Base-by-base conservation (phyloP, 2,797 vertebrate species). In the Enteromius argenteus region DNA sequence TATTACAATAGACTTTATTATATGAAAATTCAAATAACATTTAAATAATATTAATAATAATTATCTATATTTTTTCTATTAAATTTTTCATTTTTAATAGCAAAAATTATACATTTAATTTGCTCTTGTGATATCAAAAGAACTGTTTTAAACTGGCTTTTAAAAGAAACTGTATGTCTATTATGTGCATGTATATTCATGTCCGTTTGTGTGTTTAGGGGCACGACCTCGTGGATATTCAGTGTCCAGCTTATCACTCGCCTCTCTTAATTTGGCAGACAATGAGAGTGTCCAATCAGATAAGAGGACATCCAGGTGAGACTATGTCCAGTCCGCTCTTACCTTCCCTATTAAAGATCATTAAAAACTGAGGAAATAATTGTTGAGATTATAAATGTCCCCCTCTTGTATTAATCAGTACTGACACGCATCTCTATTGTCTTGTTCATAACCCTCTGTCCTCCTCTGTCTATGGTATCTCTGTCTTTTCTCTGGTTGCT, bases 201-300 rank as follows among this genome's bases (percentile, higher is more conserved):
- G 69, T 90, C 86, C 90, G 83, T 92, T 89, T 93, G 90, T 88
- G 51, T 88, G 69, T 92, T 85, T 91, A 97, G 96, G 94, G 78
- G 96, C 96, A 91, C 94, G 96, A 90, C 95, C 96, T 88, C 93
- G 92, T 93, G 95, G 97, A 86, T 96, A 95, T 94, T 96, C 96
- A n/a, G 98, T 98, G 87, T 99, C 98, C 62, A 98, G 97, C 87
- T 94, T 98, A 86, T 98, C 98, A 84, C 88, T 99, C 94, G 98
- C 98, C 19, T 99, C 98, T 4, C 95, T 99, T 89, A 98, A 96
- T 92, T 95, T 97, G 86, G 97, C 96, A 23, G 96, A 99, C 89
- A 97, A 91, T 4, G 96, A 98, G 86, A 97, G 95, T 86, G 90
- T 96, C 85, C 96, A 95, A 78, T 95, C 96, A 76, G 96, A 97